Base-by-base conservation (phyloP, 2,797 vertebrate species). In the Austrolebias charrua region DNA sequence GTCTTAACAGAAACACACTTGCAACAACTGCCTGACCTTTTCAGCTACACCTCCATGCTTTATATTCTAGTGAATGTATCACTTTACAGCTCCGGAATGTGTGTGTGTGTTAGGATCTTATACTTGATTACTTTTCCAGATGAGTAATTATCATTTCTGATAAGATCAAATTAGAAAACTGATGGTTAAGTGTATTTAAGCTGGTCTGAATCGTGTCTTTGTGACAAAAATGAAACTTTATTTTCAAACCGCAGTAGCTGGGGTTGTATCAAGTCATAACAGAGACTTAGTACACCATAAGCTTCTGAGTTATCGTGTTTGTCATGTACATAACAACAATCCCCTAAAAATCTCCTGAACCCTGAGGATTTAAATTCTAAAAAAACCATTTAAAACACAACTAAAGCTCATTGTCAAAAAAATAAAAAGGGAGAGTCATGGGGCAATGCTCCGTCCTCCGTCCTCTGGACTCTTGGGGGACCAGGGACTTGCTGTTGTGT, bases 1-100 rank as follows among this genome's bases (percentile, higher is more conserved):
- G 66, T 86, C 60, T 60, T 83, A 81, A 80, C 76, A 73, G 78
- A 79, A 85, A 87, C 70, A 83, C 75, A 70, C 83, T 78, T 29
- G 66, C 78, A 73, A 79, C 80, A 73, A 77, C 69, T 6, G 56
- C 55, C 62, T 62, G 71, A 75, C 80, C 77, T 71, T 59, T 58
- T 66, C 48, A 75, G 71, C 78, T 61, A n/a, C 60, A 49, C 66
- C 71, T 60, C 60, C 33, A 20, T 28, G 58, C 59, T 53, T 71
- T 50, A 78, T 35, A 55, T 53, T 35, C 61, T 24, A 42, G 60
- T 53, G 55, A 65, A 54, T 64, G 71, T 75, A 65, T 87, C 69
- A 82, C 63, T 79, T 79, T 42, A 64, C 57, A 59, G 49, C 40
- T 71, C 35, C 63, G 51, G 43, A n/a, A 60, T 44, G 43, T 69